Conservation (phyloP, 2,888 invertebrate genomes). For the Mesorhabditis belari region DNA sequence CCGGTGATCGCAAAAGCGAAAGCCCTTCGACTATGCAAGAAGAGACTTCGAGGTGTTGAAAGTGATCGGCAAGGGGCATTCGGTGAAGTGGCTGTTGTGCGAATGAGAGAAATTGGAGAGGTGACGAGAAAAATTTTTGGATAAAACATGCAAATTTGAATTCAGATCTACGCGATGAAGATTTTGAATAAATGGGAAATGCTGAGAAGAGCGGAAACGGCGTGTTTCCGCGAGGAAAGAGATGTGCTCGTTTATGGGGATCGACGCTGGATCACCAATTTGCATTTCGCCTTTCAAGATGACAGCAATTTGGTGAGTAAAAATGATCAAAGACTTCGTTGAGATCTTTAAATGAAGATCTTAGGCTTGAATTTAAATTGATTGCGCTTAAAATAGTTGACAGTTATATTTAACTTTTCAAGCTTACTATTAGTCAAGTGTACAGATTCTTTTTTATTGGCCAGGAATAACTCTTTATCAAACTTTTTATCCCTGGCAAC, state of each 20-base stretch:
- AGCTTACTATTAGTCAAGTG: neutral
- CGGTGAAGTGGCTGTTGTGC: constrained; percentile 95
- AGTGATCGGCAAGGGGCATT: constrained; percentile 78
- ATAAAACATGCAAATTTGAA: neutral
- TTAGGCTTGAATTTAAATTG: neutral
- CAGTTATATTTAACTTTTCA: too few relatives aligned
- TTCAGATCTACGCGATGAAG: constrained; percentile 81
- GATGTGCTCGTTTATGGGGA: constrained; percentile 96
- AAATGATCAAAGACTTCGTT: neutral
- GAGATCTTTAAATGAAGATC: neutral
- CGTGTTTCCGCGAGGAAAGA: constrained; percentile 73
- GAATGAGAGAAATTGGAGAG: constrained; percentile 62
- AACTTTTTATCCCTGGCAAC: neutral
- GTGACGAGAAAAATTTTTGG: constrained; percentile 3
- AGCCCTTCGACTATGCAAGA: constrained; percentile 71
- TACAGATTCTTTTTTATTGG: neutral
- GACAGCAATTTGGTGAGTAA: constrained; percentile 45
- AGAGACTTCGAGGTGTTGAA: constrained; percentile 95
- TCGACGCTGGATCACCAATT: constrained; percentile 93
- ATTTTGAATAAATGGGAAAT: constrained; percentile 99
- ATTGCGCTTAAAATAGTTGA: neutral
- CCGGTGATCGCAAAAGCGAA: constrained; percentile 82
- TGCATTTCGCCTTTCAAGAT: constrained; percentile 98
- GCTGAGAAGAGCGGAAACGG: constrained; percentile 77
- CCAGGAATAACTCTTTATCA: neutral